Conservation (phyloP, 2,113 vertebrate species). For the Lynx canadensis region DNA sequence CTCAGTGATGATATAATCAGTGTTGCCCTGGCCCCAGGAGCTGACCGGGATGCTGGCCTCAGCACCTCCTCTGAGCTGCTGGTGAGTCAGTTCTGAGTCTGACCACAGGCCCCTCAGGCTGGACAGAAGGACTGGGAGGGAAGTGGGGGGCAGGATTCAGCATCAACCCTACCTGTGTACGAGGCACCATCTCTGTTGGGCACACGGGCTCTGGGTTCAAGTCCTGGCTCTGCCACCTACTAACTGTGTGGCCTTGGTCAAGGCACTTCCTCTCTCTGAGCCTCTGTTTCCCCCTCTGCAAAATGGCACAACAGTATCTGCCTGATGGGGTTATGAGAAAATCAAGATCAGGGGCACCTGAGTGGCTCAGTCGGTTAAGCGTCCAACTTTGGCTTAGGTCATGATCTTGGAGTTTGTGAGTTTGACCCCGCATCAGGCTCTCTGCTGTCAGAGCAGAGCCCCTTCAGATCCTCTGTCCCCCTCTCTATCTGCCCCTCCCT, state of each 20-base stretch:
- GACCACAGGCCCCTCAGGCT: background rate
- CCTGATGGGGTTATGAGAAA: background rate
- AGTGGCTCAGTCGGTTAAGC: too few relatives aligned
- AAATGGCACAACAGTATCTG: background rate
- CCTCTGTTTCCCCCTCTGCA: background rate
- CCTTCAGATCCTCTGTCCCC: too few relatives aligned
- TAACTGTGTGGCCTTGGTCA: background rate
- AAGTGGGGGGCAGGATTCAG: background rate
- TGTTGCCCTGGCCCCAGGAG: background rate
- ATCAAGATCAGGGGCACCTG: background rate
- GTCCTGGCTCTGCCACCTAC: background rate
- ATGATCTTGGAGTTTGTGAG: too few relatives aligned
- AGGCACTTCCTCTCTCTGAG: background rate
- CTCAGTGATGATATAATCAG: conserved; percentile 12
- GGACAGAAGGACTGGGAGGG: background rate
- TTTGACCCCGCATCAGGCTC: too few relatives aligned
- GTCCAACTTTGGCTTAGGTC: too few relatives aligned
- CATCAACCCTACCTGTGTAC: background rate
- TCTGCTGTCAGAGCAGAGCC: too few relatives aligned
- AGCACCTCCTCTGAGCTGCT: background rate
- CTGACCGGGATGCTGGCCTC: background rate
- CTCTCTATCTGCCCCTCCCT: too few relatives aligned
- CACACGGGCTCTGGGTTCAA: background rate
- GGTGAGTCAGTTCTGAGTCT: background rate
- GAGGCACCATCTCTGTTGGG: background rate